Evolutionary conservation across 2,888 invertebrate species (phyloP).

Genomic region (Plagiodera versicolora): DNA sequence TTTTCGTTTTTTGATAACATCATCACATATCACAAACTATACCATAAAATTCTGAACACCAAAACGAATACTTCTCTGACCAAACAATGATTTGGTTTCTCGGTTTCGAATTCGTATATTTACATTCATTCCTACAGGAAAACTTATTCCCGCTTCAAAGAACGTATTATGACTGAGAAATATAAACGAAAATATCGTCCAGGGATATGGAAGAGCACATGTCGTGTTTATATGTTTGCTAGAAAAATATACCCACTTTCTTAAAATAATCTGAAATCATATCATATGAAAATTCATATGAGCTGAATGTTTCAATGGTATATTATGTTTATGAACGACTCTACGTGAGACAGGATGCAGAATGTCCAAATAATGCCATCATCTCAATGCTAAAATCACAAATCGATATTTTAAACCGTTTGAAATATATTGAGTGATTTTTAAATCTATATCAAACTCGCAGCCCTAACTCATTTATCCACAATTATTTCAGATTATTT

Average conservation of each 20-base stretch:
- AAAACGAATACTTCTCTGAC: background rate
- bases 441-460: too few relatives aligned
- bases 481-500: too few relatives aligned
- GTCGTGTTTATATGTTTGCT: conserved; percentile 36
- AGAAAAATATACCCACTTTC: conserved; percentile 39
- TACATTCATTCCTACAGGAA: background rate
- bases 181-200: conserved; percentile 27
- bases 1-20: background rate
- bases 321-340: conserved; percentile 1
- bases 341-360: background rate
- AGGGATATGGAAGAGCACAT: conserved; percentile 27
- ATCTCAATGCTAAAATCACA: background rate
- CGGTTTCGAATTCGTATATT: too few relatives aligned
- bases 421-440: too few relatives aligned
- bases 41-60: background rate
- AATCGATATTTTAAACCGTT: background rate
- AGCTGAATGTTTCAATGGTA: conserved; percentile 6
- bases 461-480: too few relatives aligned
- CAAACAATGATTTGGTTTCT: background rate
- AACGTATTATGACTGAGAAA: conserved; percentile 32
- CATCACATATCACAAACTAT: background rate
- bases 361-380: too few relatives aligned
- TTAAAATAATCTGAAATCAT: conserved; percentile 28
- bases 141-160: conserved; percentile 17
- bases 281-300: conserved; percentile 3